Evolutionary conservation across 2,888 invertebrate genomes (phyloP), one percentile per base, ranked within the genome.

Genomic region (Resseliella maxima): DNA sequence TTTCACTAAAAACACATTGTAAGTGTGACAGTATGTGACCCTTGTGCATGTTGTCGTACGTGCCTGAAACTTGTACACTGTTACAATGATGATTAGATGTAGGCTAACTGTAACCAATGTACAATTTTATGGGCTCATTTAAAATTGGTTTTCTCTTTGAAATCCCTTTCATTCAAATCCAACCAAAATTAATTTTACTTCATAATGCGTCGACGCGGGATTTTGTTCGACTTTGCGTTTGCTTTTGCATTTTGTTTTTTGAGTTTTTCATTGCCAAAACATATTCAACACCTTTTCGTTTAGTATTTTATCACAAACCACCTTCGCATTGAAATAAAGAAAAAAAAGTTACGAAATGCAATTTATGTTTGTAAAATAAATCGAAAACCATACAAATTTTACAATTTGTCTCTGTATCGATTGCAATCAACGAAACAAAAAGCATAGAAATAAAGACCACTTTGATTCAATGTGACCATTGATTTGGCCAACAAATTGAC

Each of bases 51-150:
- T 5, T 27, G 27, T 59, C 50, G n/a, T 59, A 59, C 59, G 59
- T 59, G 59, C 59, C 15, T 59, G 72, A 72, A 72, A 0, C 31
- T 21, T 31, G 31, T 31, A 1, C 72, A 72, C 5, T 35, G 31
- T 35, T 24, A 41, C 59, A 59, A 6, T 50, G 31, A 72, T 72
- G 72, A 72, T 72, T 72, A 72, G 72, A 72, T 72, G 72, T 72
- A 72, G 72, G 72, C 31, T 72, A 72, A 72, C 31, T 31, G 72
- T 31, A 72, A 72, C 72, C 72, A 72, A 72, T 72, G 31, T 72
- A 35, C 72, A 72, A 72, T 72, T 72, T 72, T 72, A 72, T 72
- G 31, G 31, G 72, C 21, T 31, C 0, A 72, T 31, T 72, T 72
- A 72, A 72, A 72, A 72, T 72, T 72, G 72, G 31, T 72, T 15